Conservation (phyloP, 2,797 vertebrate species). For the Arnoldichthys spilopterus region DNA sequence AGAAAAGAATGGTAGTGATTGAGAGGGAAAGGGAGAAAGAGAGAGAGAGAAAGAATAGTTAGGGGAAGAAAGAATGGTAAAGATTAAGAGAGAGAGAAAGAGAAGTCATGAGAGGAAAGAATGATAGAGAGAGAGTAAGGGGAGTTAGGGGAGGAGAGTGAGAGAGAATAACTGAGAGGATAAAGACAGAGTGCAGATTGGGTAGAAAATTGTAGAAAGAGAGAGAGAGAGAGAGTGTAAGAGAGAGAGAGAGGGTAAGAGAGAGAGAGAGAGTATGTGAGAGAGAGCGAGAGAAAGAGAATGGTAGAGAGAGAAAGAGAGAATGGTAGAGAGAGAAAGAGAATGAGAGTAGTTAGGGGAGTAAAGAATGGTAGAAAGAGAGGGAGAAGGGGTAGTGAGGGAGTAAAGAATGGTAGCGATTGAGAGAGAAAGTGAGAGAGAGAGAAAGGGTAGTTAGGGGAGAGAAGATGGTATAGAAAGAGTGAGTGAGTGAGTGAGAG, state of each 20-base stretch:
- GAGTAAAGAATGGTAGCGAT: too few species aligned
- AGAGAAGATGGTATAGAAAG: too few species aligned
- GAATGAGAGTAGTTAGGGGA: background rate
- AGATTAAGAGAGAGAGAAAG: background rate
- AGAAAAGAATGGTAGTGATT: too few species aligned
- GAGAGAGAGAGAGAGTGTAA: background rate
- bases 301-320: constrained; percentile 23
- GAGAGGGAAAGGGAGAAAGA: too few species aligned
- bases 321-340: constrained; percentile 1
- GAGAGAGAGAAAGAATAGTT: too few species aligned
- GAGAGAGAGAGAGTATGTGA: too few species aligned
- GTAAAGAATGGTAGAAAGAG: background rate
- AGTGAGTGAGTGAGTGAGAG: constrained; percentile 24
- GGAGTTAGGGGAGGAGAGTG: constrained; percentile 42
- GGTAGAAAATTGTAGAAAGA: background rate
- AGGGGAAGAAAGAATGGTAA: too few species aligned
- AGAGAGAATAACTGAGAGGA: background rate
- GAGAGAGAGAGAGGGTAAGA: background rate
- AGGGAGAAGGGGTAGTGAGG: too few species aligned
- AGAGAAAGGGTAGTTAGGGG: too few species aligned
- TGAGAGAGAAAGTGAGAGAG: too few species aligned
- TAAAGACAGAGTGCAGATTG: constrained; percentile 21
- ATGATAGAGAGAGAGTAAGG: too few species aligned
- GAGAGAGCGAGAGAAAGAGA: too few species aligned
- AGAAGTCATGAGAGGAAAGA: background rate